Evolutionary conservation across 2,113 vertebrate genomes (phyloP).

Genomic region (Hydropotes inermis): DNA sequence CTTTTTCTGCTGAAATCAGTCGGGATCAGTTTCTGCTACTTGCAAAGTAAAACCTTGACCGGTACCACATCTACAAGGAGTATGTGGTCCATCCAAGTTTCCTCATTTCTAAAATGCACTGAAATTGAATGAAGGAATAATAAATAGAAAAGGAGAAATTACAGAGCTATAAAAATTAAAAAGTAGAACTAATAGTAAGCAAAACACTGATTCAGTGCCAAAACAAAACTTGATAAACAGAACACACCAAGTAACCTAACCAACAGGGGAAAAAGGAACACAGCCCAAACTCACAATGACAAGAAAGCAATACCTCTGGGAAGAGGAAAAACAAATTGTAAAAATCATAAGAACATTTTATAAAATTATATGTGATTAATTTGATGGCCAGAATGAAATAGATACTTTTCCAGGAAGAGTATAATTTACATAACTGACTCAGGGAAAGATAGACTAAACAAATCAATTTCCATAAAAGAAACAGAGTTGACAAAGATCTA

Average conservation of each 20-base stretch:
- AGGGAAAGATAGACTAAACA: constrained; percentile 14
- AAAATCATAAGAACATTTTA: background rate
- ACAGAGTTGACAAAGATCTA: constrained; percentile 18
- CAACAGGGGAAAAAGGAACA: background rate
- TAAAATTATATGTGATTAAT: background rate
- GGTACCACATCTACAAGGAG: background rate
- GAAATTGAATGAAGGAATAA: background rate
- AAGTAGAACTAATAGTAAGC: background rate
- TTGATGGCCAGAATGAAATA: constrained; percentile 6
- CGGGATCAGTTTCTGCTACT: background rate
- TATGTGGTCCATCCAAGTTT: background rate
- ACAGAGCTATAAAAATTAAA: background rate
- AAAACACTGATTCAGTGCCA: background rate
- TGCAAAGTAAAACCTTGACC: background rate
- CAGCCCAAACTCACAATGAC: background rate
- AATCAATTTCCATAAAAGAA: constrained; percentile 34
- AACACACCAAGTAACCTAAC: background rate
- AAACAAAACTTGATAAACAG: background rate
- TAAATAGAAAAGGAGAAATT: background rate
- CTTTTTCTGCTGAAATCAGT: background rate
- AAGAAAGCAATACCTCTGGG: background rate
- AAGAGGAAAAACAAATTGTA: background rate
- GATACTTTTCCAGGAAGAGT: constrained; percentile 19
- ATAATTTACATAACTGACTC: constrained; percentile 41
- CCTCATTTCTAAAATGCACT: background rate